Evolutionary conservation across 2,113 vertebrate genomes (phyloP).

Genomic region (Lophochroa leadbeateri): DNA sequence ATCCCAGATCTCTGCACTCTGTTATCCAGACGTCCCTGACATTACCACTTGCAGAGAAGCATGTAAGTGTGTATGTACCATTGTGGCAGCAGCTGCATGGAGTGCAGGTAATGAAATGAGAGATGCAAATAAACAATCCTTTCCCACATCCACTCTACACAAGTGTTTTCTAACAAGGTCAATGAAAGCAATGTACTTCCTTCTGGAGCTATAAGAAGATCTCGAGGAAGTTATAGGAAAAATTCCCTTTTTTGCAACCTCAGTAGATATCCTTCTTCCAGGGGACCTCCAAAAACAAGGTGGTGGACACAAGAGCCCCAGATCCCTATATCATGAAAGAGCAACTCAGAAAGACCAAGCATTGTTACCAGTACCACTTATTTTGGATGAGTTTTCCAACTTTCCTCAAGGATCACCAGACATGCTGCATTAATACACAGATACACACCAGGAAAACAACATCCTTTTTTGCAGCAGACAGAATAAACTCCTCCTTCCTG

Average conservation of each 20-base stretch:
- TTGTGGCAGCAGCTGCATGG: rapidly evolving
- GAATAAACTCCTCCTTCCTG: background rate
- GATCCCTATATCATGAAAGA: background rate
- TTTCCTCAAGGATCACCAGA: background rate
- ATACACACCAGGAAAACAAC: background rate
- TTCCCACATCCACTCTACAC: background rate
- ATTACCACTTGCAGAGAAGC: background rate
- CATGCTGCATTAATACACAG: rapidly evolving
- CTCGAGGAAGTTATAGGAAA: background rate
- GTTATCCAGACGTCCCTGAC: background rate
- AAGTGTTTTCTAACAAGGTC: background rate
- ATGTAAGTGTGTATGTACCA: too few relatives aligned
- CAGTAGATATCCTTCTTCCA: background rate
- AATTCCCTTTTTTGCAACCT: background rate
- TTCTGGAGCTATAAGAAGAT: background rate
- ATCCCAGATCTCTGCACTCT: too few relatives aligned
- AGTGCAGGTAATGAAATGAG: background rate
- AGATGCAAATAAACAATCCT: background rate
- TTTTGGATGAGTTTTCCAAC: background rate
- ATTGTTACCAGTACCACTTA: background rate
- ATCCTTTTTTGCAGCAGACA: background rate
- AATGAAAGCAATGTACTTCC: background rate
- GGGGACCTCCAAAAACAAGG: background rate
- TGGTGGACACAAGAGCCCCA: background rate
- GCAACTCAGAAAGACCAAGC: background rate